Percentiles rank a stretch among this genome's conserved stretches.
Conservation (phyloP, 1,140 invertebrate genomes). For the Pissodes strobi region DNA sequence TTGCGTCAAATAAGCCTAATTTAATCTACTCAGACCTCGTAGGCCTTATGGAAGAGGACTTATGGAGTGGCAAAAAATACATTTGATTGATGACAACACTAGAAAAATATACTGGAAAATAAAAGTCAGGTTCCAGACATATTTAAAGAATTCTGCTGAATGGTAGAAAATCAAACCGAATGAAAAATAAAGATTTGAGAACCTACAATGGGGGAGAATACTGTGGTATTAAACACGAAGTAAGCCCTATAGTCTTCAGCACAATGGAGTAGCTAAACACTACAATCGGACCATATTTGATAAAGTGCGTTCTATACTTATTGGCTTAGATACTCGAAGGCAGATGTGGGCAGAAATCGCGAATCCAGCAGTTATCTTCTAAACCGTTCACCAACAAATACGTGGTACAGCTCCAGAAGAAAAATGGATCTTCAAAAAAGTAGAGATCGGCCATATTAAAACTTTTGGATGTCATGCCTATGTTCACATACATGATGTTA, state of each 20-base stretch:
- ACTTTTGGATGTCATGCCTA: conserved; percentile 56
- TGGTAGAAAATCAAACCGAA: no score
- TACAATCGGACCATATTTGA: conserved; percentile 49
- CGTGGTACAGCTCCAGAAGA: conserved; percentile 55
- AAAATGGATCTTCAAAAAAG: conserved; percentile 42
- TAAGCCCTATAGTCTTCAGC: conserved; percentile 53
- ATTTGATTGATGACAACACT: conserved; percentile 54
- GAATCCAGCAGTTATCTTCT: conserved; percentile 50
- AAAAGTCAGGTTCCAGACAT: conserved; percentile 46
- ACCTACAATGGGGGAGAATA: conserved; percentile 52
- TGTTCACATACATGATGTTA: conserved; percentile 51
- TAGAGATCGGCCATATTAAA: conserved; percentile 40
- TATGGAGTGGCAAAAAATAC: conserved; percentile 45
- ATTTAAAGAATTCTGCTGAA: conserved; percentile 42
- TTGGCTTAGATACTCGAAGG: conserved; percentile 50
- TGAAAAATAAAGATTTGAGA: conserved; percentile 46
- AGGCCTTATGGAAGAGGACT: conserved; percentile 36
- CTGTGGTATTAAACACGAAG: conserved; percentile 52
- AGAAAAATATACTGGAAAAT: conserved; percentile 43
- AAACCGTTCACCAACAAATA: conserved; percentile 50
- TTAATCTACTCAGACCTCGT: conserved; percentile 34
- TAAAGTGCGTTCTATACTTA: conserved; percentile 42
- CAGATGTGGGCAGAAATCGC: conserved; percentile 52
- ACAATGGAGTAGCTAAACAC: conserved; percentile 56
- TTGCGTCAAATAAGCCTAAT: conserved; percentile 27